Evolutionary conservation across 2,888 invertebrate species (phyloP).

Genomic region (Baccha elongata): DNA sequence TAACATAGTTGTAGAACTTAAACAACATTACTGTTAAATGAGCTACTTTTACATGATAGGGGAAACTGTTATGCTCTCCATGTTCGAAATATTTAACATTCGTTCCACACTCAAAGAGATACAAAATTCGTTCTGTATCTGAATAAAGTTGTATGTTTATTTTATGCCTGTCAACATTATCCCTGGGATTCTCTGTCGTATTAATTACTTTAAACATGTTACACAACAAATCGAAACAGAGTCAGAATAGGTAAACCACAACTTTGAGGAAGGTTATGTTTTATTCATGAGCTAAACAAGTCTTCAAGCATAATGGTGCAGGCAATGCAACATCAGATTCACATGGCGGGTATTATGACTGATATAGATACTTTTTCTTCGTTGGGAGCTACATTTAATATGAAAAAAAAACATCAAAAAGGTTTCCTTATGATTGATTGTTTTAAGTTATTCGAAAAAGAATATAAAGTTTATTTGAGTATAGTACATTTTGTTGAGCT

Average conservation of each 20-base stretch:
- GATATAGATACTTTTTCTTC: not conserved
- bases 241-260: not conserved
- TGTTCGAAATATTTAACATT: conserved; percentile 25
- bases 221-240: not conserved
- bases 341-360: not conserved
- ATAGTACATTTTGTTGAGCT: conserved; percentile 23
- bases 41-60: conserved; percentile 10
- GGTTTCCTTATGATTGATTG: conserved; percentile 64
- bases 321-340: not conserved
- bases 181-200: no score
- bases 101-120: conserved; percentile 16
- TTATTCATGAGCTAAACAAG: conserved; percentile 13
- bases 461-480: conserved; percentile 52
- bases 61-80: conserved; percentile 24
- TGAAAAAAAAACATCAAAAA: conserved; percentile 18
- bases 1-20: conserved; percentile 25
- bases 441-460: conserved; percentile 59
- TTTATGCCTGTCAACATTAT: not conserved
- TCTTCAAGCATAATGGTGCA: not conserved
- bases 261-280: conserved; percentile 32
- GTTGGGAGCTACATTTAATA: not conserved
- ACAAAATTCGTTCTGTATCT: not conserved
- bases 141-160: not conserved
- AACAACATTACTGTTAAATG: conserved; percentile 25
- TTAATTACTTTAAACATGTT: not conserved